phyloP scores from a whole-genome alignment of 2,888 invertebrate species.

The Microdon myrmicae region DNA sequence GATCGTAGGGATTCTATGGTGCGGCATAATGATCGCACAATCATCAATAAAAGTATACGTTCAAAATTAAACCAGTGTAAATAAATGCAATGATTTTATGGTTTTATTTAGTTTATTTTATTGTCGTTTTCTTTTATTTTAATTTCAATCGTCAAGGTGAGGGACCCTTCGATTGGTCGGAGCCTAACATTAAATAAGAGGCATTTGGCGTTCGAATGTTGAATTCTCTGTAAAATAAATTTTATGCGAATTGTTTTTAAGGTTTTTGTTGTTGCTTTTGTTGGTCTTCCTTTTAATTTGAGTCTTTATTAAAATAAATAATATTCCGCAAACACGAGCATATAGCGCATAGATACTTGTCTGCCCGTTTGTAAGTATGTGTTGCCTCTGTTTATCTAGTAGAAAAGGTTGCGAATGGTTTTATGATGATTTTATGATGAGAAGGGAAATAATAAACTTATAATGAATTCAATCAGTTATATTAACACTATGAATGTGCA shows the following conservation, averaged over 20 bases:
- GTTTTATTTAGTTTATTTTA: conserved; percentile 1
- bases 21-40: conserved; percentile 44
- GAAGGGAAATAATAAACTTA: conserved; percentile 29
- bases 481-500: conserved; percentile 45
- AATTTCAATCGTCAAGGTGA: background rate
- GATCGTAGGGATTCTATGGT: conserved; percentile 31
- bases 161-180: too few relatives aligned
- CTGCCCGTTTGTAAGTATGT: too few relatives aligned
- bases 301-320: conserved; percentile 27
- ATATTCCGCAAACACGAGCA: conserved; percentile 30
- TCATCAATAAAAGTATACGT: conserved; percentile 29
- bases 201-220: too few relatives aligned
- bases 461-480: conserved; percentile 46
- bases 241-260: conserved; percentile 3
- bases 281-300: background rate
- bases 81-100: conserved; percentile 40
- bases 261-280: background rate
- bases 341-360: too few relatives aligned
- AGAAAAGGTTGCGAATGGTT: too few relatives aligned
- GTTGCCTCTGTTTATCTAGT: too few relatives aligned
- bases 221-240: too few relatives aligned
- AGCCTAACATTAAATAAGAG: too few relatives aligned
- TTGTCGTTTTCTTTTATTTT: background rate
- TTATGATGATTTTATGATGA: conserved; percentile 33
- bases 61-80: conserved; percentile 38